Conservation (phyloP, 2,113 vertebrate species). For the Clarias batrachus region DNA sequence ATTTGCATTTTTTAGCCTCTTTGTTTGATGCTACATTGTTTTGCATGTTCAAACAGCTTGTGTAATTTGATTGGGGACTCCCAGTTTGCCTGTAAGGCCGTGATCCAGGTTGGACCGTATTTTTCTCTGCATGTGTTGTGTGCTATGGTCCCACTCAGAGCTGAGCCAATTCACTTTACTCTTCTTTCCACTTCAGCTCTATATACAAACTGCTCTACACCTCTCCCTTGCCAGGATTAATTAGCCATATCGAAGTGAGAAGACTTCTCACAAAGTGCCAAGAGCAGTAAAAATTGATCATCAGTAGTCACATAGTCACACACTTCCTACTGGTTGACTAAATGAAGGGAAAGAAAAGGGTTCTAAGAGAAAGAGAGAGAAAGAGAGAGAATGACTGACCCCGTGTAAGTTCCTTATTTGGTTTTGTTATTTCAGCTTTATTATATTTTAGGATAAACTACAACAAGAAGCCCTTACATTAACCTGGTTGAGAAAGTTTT, state of each 20-base stretch:
- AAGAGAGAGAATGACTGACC: no score
- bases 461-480: no score
- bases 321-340: conserved; percentile 46
- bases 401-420: no score
- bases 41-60: conserved; percentile 68
- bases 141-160: conserved; percentile 24
- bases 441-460: no score
- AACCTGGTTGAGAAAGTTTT: no score
- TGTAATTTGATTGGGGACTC: conserved; percentile 77
- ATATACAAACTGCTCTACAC: conserved; percentile 65
- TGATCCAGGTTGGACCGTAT: conserved; percentile 69
- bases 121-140: conserved; percentile 35
- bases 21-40: conserved; percentile 66
- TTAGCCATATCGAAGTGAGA: conserved; percentile 78
- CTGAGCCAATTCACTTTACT: conserved; percentile 19
- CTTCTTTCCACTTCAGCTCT: conserved; percentile 62
- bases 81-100: conserved; percentile 75
- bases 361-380: no score
- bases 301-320: conserved; percentile 44
- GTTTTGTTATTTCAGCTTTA: no score
- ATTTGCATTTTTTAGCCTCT: conserved; percentile 69
- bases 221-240: conserved; percentile 73
- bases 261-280: conserved; percentile 79
- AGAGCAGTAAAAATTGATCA: conserved; percentile 76
- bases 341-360: conserved; percentile 18